Conservation (phyloP, 1,140 invertebrate species). For the Platyscapa corneri region DNA sequence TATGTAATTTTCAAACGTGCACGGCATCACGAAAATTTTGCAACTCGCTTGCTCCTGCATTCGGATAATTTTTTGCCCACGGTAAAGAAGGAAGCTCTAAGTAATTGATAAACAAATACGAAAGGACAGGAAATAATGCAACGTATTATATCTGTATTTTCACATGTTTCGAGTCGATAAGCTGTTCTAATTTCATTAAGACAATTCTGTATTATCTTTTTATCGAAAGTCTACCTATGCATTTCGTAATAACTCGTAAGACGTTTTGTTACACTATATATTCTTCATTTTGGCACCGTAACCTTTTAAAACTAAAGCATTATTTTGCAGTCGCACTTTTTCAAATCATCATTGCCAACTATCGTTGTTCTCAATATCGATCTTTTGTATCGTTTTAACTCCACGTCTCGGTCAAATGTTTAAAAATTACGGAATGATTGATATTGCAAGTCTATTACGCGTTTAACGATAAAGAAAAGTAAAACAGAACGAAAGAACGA, state of each 20-base stretch:
- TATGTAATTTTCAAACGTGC: slow-evolving; percentile 39
- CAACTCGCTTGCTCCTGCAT: neutral
- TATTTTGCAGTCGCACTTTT: too few species aligned
- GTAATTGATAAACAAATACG: slow-evolving; percentile 49
- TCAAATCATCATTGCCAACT: too few species aligned
- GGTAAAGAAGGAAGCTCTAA: slow-evolving; percentile 33
- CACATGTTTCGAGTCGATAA: slow-evolving; percentile 4
- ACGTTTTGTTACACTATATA: neutral
- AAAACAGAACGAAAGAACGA: slow-evolving; percentile 15
- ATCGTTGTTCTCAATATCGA: too few species aligned
- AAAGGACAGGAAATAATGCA: neutral
- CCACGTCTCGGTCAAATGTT: too few species aligned
- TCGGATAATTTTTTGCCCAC: slow-evolving; percentile 35
- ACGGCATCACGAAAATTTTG: slow-evolving; percentile 39
- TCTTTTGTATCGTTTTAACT: too few species aligned
- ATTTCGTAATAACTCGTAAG: neutral
- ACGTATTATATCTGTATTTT: neutral
- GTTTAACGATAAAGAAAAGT: neutral
- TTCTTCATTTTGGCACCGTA: too few species aligned
- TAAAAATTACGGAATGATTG: too few species aligned
- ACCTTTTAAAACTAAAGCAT: too few species aligned
- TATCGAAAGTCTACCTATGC: neutral
- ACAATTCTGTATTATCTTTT: neutral
- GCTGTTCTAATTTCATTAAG: slow-evolving; percentile 3
- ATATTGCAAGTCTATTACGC: too few species aligned